These are phyloP conservation scores for Axis porcinus DNA, from an alignment of 2,113 vertebrate species.

Conservation along the genomic window DNA sequence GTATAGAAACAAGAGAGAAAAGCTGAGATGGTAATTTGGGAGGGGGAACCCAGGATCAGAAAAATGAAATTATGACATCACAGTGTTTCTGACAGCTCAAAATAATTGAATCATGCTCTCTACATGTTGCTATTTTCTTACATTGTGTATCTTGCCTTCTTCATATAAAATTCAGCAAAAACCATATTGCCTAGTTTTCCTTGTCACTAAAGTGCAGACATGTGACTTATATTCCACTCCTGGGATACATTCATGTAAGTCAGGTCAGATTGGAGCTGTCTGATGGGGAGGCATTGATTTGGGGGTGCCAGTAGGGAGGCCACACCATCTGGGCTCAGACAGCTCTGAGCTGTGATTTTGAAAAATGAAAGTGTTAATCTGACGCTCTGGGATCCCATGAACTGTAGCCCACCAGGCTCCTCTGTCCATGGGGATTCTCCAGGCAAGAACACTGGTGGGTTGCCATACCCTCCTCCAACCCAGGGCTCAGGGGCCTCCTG, in stretches of 20 bases:
- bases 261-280: neutral
- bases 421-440: neutral
- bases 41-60: neutral
- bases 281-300: neutral
- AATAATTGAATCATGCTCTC: neutral
- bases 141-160: neutral
- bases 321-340: neutral
- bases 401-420: neutral
- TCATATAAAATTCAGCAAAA: neutral
- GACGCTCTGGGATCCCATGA: neutral
- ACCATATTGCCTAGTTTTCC: neutral
- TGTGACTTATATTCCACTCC: neutral
- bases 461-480: neutral
- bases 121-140: neutral
- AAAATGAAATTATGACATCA: neutral
- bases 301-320: neutral
- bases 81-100: neutral
- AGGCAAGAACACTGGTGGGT: neutral
- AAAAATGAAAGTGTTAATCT: neutral
- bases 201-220: neutral
- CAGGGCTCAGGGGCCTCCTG: neutral
- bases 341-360: neutral
- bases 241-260: neutral
- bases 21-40: neutral
- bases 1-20: neutral